A percentile compares a stretch with the other conserved stretches of the same genome.
phyloP scores from a whole-genome alignment of 2,797 vertebrate species.

The Petrocephalus sullivani region DNA sequence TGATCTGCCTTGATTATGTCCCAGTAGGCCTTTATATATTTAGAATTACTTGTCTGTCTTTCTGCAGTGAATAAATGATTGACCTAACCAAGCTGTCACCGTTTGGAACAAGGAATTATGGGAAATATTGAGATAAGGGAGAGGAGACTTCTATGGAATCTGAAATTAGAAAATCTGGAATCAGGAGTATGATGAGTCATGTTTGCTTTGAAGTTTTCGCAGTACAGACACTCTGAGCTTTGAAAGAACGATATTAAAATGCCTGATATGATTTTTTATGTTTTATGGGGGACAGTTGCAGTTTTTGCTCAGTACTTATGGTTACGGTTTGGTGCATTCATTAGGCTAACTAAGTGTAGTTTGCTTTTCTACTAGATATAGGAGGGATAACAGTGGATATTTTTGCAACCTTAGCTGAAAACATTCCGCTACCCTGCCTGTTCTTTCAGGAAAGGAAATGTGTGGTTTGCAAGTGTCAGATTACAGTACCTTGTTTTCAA shows the following conservation, averaged over 20 bases:
- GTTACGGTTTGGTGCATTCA: not conserved
- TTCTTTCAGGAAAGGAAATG: not conserved
- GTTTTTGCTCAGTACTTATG: not conserved
- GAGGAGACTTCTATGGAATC: not conserved
- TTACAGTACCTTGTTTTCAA: not conserved
- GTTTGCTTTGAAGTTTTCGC: not conserved
- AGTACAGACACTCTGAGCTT: not conserved
- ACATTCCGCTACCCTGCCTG: not conserved
- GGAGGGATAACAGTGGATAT: not conserved
- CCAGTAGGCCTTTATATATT: not conserved
- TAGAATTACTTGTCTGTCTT: not conserved
- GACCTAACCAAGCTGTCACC: slow-evolving; percentile 35
- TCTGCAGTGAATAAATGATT: slow-evolving; percentile 25
- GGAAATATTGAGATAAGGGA: slow-evolving; percentile 13
- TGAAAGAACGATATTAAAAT: not conserved
- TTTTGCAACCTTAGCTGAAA: not conserved
- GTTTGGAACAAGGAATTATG: slow-evolving; percentile 17
- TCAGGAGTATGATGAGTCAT: not conserved
- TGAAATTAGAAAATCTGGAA: not conserved
- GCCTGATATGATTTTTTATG: not conserved
- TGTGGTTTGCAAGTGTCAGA: not conserved
- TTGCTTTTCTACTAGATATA: not conserved
- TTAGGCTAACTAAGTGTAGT: not conserved
- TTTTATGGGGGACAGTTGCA: not conserved
- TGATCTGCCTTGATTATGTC: not conserved